These are phyloP conservation scores for Pachliopta kotzebuea DNA, from an alignment of 2,888 invertebrate genomes.

Conservation along the genomic window DNA sequence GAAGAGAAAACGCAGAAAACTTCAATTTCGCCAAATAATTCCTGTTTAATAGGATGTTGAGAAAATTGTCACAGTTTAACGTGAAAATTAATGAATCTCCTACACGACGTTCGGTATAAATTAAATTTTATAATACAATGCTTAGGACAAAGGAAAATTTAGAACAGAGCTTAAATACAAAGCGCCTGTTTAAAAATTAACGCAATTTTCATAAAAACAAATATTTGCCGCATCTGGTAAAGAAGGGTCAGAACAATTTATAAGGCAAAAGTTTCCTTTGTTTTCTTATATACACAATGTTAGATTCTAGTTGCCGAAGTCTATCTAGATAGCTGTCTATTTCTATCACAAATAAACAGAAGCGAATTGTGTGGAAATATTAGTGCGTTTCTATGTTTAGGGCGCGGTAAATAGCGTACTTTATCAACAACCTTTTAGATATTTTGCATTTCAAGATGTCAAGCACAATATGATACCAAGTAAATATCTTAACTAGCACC, in stretches of 20 bases:
- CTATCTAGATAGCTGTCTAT: no score
- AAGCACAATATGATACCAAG: no score
- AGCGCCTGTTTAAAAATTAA: slow-evolving; percentile 23
- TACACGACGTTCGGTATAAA: no score
- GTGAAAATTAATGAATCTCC: no score
- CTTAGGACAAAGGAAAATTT: background rate
- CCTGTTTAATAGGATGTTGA: background rate
- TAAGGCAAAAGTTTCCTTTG: background rate
- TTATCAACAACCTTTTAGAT: no score
- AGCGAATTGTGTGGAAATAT: no score
- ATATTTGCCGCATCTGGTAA: slow-evolving; percentile 4
- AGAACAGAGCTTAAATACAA: background rate
- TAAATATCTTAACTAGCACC: no score
- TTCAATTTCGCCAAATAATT: background rate
- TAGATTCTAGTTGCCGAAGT: background rate
- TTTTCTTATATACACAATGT: background rate
- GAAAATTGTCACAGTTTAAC: background rate
- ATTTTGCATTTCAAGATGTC: no score
- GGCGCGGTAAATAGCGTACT: no score
- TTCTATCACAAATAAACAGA: no score
- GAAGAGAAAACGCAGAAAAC: background rate
- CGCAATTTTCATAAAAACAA: slow-evolving; percentile 2
- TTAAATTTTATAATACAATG: background rate
- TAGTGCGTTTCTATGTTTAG: no score
- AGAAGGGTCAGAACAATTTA: slow-evolving; percentile 6